phyloP scores from a whole-genome alignment of 2,113 vertebrate species.

The Sphyrna mokarran region DNA sequence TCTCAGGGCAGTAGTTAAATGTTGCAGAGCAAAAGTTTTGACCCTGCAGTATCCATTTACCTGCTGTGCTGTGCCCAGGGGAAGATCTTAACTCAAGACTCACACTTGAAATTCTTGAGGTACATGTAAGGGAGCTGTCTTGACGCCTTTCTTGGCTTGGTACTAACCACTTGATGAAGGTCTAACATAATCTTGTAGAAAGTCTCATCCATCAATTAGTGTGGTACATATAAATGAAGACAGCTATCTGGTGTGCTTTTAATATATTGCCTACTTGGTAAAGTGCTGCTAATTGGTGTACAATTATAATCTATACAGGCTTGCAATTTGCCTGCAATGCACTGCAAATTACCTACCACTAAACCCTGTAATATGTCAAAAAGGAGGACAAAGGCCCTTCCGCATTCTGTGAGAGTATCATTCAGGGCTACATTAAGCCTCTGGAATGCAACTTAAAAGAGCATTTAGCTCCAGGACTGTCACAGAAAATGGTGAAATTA shows the following conservation, averaged over 20 bases:
- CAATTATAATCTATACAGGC: neutral
- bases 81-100: neutral
- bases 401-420: neutral
- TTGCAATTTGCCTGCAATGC: neutral
- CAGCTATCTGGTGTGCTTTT: neutral
- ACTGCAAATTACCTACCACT: neutral
- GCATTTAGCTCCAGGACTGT: neutral
- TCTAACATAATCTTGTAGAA: neutral
- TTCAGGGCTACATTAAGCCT: neutral
- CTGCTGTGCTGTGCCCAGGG: neutral
- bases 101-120: neutral
- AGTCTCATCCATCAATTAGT: neutral
- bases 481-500: neutral
- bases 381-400: neutral
- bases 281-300: neutral
- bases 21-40: neutral
- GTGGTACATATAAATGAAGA: neutral
- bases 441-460: constrained; percentile 7
- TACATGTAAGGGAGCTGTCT: neutral
- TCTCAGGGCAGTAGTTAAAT: neutral
- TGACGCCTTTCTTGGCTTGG: neutral
- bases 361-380: neutral
- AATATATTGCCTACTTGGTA: neutral
- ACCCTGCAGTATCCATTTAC: neutral
- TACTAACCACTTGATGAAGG: neutral